A percentile compares a stretch with the other conserved stretches of the same genome.
These are phyloP conservation scores for Balaeniceps rex DNA, from an alignment of 2,113 vertebrate genomes.

Conservation along the genomic window DNA sequence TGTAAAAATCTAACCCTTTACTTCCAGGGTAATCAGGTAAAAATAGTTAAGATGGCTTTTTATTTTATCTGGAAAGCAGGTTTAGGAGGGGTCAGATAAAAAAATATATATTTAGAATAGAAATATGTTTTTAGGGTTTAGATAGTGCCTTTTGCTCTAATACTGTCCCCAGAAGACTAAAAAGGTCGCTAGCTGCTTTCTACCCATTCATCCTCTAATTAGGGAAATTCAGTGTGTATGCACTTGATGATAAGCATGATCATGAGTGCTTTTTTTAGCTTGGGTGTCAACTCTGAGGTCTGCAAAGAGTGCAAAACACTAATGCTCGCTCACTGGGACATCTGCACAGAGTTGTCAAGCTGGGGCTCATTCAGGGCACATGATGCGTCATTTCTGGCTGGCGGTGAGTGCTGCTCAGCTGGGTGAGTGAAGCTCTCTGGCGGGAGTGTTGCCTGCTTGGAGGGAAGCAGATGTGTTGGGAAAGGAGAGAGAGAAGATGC, in stretches of 20 bases:
- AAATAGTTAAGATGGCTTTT: neutral
- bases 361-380: neutral
- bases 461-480: neutral
- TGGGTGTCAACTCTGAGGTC: neutral
- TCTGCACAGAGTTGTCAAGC: neutral
- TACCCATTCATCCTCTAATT: neutral
- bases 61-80: neutral
- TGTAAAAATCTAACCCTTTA: neutral
- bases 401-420: neutral
- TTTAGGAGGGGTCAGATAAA: neutral
- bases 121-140: neutral
- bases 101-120: neutral
- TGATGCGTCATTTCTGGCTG: neutral
- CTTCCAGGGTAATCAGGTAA: neutral
- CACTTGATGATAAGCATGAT: neutral
- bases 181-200: neutral
- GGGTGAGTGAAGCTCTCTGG: neutral
- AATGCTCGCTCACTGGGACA: fast-evolving
- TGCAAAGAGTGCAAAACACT: neutral
- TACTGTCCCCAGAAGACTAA: neutral
- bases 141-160: neutral
- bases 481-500: neutral
- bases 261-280: neutral
- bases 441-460: fast-evolving
- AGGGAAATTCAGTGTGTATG: neutral